Conservation (phyloP, 1,140 invertebrate species). For the Micrasema minimum region DNA sequence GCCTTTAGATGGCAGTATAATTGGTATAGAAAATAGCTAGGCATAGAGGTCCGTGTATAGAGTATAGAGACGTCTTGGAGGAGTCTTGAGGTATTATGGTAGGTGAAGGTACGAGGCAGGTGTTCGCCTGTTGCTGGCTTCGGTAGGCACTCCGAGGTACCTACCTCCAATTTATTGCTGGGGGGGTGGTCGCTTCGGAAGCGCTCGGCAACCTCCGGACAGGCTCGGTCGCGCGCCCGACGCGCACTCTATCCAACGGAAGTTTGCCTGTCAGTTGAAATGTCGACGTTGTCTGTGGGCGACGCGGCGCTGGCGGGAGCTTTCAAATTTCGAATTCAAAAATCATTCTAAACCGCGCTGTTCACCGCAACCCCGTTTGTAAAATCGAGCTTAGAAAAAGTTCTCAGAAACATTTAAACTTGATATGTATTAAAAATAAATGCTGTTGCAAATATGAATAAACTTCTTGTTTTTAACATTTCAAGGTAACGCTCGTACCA, state of each 20-base stretch:
- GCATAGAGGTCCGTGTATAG: too few relatives aligned
- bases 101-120: conserved; percentile 18
- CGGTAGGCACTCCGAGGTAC: conserved; percentile 50
- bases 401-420: too few relatives aligned
- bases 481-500: conserved; percentile 18
- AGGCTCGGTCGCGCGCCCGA: conserved; percentile 48
- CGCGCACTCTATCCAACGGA: conserved; percentile 56
- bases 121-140: conserved; percentile 58
- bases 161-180: conserved; percentile 12
- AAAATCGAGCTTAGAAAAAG: too few relatives aligned
- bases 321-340: conserved; percentile 38
- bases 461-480: neutral
- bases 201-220: conserved; percentile 54
- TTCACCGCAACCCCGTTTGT: too few relatives aligned
- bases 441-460: too few relatives aligned
- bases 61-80: too few relatives aligned
- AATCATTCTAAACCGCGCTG: conserved; percentile 11
- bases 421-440: too few relatives aligned
- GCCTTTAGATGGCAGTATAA: too few relatives aligned
- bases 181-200: conserved; percentile 41
- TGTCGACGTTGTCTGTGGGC: conserved; percentile 33
- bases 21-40: too few relatives aligned
- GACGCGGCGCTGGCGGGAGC: conserved; percentile 34
- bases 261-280: conserved; percentile 61
- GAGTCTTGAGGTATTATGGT: neutral